phyloP scores from a whole-genome alignment of 2,113 vertebrate genomes.

The Phoenicopterus ruber region DNA sequence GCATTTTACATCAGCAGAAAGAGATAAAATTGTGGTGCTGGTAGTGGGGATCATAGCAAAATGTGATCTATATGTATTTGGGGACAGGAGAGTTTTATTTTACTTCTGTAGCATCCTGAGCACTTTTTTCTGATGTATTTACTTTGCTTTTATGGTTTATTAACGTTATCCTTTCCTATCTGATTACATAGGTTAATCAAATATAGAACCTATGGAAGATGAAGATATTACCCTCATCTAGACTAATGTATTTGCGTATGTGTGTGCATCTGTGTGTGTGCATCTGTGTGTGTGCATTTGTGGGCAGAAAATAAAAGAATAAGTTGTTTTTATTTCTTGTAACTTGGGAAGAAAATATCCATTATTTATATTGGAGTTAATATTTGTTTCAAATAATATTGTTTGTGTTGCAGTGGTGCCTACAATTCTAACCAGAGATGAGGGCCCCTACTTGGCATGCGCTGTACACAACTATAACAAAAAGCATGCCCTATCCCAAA shows the following conservation, averaged over 20 bases:
- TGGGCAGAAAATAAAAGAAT: background rate
- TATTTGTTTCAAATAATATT: background rate
- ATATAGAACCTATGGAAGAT: background rate
- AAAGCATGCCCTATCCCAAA: background rate
- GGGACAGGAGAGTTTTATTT: background rate
- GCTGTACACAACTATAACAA: background rate
- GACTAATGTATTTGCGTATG: background rate
- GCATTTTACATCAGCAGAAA: background rate
- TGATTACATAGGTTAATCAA: background rate
- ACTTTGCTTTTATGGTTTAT: conserved; percentile 14
- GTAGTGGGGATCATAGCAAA: background rate
- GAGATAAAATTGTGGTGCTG: background rate
- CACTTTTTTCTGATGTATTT: background rate
- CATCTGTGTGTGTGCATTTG: background rate
- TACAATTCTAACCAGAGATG: background rate
- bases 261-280: background rate
- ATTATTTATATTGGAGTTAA: background rate
- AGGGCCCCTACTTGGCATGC: background rate
- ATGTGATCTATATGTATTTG: background rate
- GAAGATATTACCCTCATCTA: background rate
- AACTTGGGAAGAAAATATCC: background rate
- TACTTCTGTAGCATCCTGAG: background rate
- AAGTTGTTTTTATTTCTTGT: background rate
- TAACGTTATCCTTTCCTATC: background rate
- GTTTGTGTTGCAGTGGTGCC: background rate